Conservation (phyloP, 2,888 invertebrate species). For the Lochmaea crataegi region DNA sequence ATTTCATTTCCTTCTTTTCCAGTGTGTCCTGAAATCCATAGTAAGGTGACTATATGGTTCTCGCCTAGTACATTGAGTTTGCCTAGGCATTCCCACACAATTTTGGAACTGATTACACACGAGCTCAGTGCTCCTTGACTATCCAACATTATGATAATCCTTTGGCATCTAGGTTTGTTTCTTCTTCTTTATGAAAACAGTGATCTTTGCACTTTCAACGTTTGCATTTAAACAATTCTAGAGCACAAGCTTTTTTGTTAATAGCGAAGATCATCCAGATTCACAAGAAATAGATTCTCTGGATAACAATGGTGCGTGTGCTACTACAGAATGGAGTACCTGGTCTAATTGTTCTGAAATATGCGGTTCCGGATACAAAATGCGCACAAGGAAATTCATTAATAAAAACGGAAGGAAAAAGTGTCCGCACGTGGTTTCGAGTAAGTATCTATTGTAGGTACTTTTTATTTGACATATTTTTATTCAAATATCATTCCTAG, state of each 20-base stretch:
- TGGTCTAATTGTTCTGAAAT: conserved; percentile 91
- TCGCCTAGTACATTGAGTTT: no score
- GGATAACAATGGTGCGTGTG: conserved; percentile 70
- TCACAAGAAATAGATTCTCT: conserved; percentile 54
- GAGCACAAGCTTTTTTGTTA: neutral
- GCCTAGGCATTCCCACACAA: no score
- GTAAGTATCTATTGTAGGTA: conserved; percentile 59
- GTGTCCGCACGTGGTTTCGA: conserved; percentile 79
- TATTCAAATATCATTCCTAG: conserved; percentile 59
- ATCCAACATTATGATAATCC: no score
- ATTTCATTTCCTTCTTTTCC: no score
- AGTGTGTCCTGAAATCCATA: no score
- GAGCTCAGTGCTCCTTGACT: no score
- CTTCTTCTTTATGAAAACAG: neutral
- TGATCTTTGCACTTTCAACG: neutral
- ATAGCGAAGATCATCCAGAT: conserved; percentile 41
- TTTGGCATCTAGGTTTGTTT: no score
- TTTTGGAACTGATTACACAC: no score
- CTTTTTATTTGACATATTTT: neutral
- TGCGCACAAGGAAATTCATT: conserved; percentile 79
- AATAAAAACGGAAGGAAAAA: conserved; percentile 83
- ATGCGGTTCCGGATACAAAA: conserved; percentile 83
- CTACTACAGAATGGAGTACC: conserved; percentile 77
- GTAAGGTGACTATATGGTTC: no score
- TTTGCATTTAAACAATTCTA: no score